Conservation (phyloP, 2,888 invertebrate genomes). For the Enchytraeus crypticus region DNA sequence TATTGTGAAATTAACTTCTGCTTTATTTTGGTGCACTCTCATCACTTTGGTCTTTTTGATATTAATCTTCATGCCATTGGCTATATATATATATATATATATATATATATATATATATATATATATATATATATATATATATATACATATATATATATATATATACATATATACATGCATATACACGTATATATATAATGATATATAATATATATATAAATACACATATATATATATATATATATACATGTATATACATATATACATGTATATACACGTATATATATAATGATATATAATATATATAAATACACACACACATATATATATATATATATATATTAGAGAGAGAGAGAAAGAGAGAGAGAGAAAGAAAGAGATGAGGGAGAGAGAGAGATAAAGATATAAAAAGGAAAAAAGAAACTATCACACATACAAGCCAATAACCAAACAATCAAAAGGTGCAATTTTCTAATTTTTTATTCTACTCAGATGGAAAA, state of each 20-base stretch:
- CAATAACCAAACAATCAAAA: too few species aligned
- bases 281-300: neutral
- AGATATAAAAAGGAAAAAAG: too few species aligned
- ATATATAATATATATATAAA: neutral
- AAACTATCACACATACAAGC: too few species aligned
- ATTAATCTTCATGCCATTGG: too few species aligned
- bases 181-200: constrained; percentile 4
- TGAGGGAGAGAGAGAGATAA: too few species aligned
- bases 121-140: constrained; percentile 5
- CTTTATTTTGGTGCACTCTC: too few species aligned
- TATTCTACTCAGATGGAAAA: too few species aligned
- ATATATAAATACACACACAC: neutral
- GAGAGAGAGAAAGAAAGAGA: too few species aligned
- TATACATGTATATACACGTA: neutral
- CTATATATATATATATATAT: too few species aligned
- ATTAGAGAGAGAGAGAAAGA: neutral
- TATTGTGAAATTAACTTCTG: too few species aligned
- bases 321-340: constrained; percentile 1
- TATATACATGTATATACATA: constrained; percentile 2
- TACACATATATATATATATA: neutral
- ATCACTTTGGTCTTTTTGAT: too few species aligned
- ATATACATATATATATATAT: neutral
- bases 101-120: constrained; percentile 1
- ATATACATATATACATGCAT: neutral
- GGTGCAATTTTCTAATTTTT: too few species aligned